Base-by-base conservation (phyloP, 2,797 vertebrate species). In the Podargus strigoides region DNA sequence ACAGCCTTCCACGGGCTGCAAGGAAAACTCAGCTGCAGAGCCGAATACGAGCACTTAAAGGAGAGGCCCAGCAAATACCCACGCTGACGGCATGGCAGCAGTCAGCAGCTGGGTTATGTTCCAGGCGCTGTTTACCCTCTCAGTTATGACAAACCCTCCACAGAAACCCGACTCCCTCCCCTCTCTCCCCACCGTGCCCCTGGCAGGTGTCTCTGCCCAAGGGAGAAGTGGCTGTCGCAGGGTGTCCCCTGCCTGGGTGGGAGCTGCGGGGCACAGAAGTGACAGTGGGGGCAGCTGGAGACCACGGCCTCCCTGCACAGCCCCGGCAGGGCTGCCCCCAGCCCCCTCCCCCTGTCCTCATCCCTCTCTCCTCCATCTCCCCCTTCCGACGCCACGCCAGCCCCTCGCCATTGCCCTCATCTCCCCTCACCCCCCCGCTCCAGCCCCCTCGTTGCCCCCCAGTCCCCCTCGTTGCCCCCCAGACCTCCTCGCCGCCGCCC, bases 1-100 rank as follows among this genome's bases (percentile, higher is more conserved):
- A 7, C 4, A 3, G 14, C 4, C 53, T 30, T 2, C 3, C 9
- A 3, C 0, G 5, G 21, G n/a, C 42, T 5, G 46, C 18, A 3
- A 36, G 26, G 32, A 27, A 30, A 26, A 32, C 1, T 3, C 23
- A 18, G 24, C 37, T 2, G 24, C 20, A 14, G 10, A 44, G 46
- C 20, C 23, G 4, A 1, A 13, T 6, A 30, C 14, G 9, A 42
- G 26, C 18, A 1, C 22, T 8, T 3, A 6, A 3, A 7, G 59
- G 23, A 21, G 58, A 32, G 47, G 39, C 39, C 32, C 34, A 1
- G 58, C 36, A n/a, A n/a, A n/a, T n/a, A n/a, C n/a, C n/a, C n/a
- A n/a, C n/a, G n/a, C n/a, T n/a, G n/a, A n/a, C n/a, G n/a, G n/a
- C n/a, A n/a, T n/a, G n/a, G n/a, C n/a, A n/a, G n/a, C n/a, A n/a